Evolutionary conservation across 2,113 vertebrate species (phyloP), one percentile per base, ranked within the genome.

Genomic region (Monopterus albus): DNA sequence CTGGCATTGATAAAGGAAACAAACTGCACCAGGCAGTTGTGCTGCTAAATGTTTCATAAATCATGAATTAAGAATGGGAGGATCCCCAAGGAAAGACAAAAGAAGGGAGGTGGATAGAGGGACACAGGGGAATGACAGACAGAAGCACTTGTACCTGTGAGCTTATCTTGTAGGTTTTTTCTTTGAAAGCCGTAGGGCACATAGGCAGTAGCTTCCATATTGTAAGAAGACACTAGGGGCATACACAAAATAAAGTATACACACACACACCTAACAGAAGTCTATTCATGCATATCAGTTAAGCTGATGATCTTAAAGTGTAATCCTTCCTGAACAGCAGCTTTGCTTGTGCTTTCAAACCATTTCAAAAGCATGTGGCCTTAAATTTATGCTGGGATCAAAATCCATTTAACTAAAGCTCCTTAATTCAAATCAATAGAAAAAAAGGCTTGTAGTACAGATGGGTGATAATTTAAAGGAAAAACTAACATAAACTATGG

Each of bases 11-110:
- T 88, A 79, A 66, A 79, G 75, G 69, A 79, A 75, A 62, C 51
- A 58, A 69, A 81, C 45, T 35, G 60, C 66, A 40, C 62, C 1
- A 52, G 89, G 83, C 72, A 73, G 75, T 81, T 72, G 53, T 64
- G 58, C 60, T 72, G 56, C 66, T 88, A 73, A 82, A 88, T 85
- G 70, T 91, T 91, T 87, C 65, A 90, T 78, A 51, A 2, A 9
- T 11, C 75, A 86, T 81, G 74, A 91, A 85, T 89, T 77, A 82
- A 66, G 62, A 57, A 85, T 89, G 69, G 28, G 51, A 39, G 35
- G 46, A 50, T 81, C 65, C 74, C 51, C 2, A 7, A 39, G 72
- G 76, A 65, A 57, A 71, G 58, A 76, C 59, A 38, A 49, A 67
- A 28, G 31, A 47, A 53, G 53, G 53, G 58, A 65, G 50, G 31